Evolutionary conservation across 2,888 invertebrate genomes (phyloP), one percentile per base, ranked within the genome.

Genomic region (Acrocyrtus sp.): DNA sequence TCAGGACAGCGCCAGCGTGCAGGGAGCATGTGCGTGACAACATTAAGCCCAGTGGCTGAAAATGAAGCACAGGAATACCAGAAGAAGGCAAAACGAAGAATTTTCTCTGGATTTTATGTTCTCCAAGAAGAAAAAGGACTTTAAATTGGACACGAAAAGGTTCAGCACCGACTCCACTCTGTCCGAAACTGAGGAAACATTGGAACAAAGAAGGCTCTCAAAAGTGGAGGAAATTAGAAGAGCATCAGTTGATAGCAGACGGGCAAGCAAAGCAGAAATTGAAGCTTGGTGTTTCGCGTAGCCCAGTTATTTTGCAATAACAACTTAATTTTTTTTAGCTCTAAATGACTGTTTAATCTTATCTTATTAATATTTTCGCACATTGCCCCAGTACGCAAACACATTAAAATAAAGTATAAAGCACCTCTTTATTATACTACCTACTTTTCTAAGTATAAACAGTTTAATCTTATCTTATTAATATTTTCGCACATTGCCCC

Each of bases 21-120:
- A 45, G 15, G 17, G 0, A 68, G 68, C 22, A n/a, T 45, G 54
- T 43, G 65, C 21, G 10, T 10, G 4, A n/a, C 58, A 22, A 58
- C 41, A 12, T 22, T 60, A 19, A 34, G 8, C 15, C 60, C 68
- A 19, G 60, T 68, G 15, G 43, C 47, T 29, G 68, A 68, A 26
- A 19, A 68, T 21, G 68, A 51, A 3, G 15, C 29, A 0, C 15
- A 21, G 0, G 57, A 61, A 1, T 15, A 27, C 1, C 1, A 54
- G 34, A 72, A 65, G 24, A 50, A 29, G 43, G 24, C 58, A 22
- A 74, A 69, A 27, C 39, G 74, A 17, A 29, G 65, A 27, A n/a
- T 74, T 74, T 22, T 74, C 74, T 0, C 21, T 74, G n/a, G 74
- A 74, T 21, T 58, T 60, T 48, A 21, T 74, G 8, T 58, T 65